Evolutionary conservation across 2,797 vertebrate genomes (phyloP), one percentile per base, ranked within the genome.

Genomic region (Micromesistius poutassou): DNA sequence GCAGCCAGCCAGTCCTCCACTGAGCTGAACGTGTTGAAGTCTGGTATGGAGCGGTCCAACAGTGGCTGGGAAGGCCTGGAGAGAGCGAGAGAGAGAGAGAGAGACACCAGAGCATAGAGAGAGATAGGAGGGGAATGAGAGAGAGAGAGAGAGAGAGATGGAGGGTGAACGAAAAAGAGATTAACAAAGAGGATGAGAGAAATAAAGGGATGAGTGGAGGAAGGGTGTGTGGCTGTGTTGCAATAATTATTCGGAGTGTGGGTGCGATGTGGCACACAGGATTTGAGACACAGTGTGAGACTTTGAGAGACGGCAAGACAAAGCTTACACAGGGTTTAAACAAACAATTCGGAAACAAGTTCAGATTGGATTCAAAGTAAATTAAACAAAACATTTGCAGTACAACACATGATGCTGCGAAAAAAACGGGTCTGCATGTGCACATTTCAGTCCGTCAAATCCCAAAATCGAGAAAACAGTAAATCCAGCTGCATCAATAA

Each of bases 11-110:
- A 99, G 91, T 99, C 98, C 8, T 98, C 98, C 81, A 99, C 97
- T 82, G 97, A 98, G 94, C 96, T 98, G 92, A 98, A 98, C 89
- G 96, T 96, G 92, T 95, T 98, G 93, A 99, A 98, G 93, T 99
- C 97, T 19, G 97, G 98, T 92, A 98, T 95, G 86, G 97, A 98
- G 91, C 96, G 96, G 89, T 99, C 97, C 71, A 99, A 93, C 90
- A 99, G 94, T 86, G 97, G 97, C 94, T 99, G 98, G 89, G 98
- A 98, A 94, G 98, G 97, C 96, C 98, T 99, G 93, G 2, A 74
- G 80, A 55, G 50, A 79, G 13, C 50, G 72, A n/a, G 10, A 25
- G 13, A n/a, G n/a, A n/a, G n/a, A n/a, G n/a, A n/a, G n/a, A 66
- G 72, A n/a, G 13, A n/a, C n/a, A n/a, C n/a, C n/a, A n/a, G n/a